Evolutionary conservation across 2,113 vertebrate species (phyloP).

Genomic region (Promerops cafer): DNA sequence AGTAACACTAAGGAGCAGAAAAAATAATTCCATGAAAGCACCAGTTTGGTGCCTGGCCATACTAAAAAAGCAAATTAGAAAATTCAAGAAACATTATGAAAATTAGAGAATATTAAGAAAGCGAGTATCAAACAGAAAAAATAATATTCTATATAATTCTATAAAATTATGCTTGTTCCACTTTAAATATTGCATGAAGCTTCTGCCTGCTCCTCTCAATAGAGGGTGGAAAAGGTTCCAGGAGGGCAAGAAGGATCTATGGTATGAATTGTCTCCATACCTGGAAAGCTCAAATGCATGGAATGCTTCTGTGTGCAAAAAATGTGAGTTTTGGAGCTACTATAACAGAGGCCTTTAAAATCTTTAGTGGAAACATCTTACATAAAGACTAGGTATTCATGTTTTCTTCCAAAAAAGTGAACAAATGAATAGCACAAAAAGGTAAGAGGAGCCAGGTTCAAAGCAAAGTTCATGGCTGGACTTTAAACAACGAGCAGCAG

Average conservation of each 20-base stretch:
- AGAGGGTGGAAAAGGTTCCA: not conserved
- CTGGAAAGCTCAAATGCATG: not conserved
- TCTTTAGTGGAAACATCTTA: not conserved
- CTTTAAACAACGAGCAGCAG: not conserved
- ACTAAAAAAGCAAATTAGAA: not conserved
- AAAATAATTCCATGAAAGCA: not conserved
- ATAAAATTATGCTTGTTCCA: not conserved
- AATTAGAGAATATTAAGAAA: not conserved
- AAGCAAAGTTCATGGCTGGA: not conserved
- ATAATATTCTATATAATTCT: not conserved
- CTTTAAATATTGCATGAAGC: not conserved
- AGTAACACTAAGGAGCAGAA: not conserved
- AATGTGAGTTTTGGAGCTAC: not conserved
- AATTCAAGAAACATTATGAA: not conserved
- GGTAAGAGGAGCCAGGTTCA: not conserved
- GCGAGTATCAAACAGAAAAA: not conserved
- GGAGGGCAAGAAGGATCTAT: not conserved
- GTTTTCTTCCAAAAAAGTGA: not conserved
- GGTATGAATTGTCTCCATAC: not conserved
- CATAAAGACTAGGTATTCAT: not conserved
- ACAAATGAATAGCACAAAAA: not conserved
- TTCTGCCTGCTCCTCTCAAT: not conserved
- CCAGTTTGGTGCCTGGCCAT: not conserved
- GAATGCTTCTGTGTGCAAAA: not conserved
- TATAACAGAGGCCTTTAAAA: not conserved